A percentile compares a stretch with the other conserved stretches of the same genome.
Conservation (phyloP, 1,140 invertebrate genomes). For the Neodiprion pinetum region DNA sequence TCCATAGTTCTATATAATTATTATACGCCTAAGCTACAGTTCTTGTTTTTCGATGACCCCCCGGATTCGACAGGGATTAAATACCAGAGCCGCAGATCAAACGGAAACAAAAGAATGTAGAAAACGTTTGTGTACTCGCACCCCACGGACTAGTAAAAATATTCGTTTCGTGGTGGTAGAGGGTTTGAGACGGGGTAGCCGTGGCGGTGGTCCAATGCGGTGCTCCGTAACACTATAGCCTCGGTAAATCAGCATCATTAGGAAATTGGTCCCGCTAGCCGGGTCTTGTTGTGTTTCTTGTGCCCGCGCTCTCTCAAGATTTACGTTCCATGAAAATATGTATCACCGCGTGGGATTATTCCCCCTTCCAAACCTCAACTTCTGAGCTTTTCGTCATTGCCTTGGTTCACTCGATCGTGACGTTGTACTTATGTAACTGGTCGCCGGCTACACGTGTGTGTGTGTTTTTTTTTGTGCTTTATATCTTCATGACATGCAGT, state of each 20-base stretch:
- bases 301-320: not conserved
- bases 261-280: conserved; percentile 11
- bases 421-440: not conserved
- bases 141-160: too few relatives aligned
- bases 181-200: too few relatives aligned
- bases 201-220: not conserved
- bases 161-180: too few relatives aligned
- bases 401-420: not conserved
- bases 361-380: not conserved
- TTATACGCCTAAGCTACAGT: too few relatives aligned
- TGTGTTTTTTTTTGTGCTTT: not conserved
- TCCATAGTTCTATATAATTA: too few relatives aligned
- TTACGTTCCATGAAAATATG: conserved; percentile 16
- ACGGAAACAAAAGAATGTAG: too few relatives aligned
- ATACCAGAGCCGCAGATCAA: too few relatives aligned
- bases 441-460: not conserved
- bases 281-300: conserved; percentile 6
- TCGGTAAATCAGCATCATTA: conserved; percentile 19
- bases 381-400: not conserved
- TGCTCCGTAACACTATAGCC: not conserved
- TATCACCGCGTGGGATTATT: conserved; percentile 1
- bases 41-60: too few relatives aligned
- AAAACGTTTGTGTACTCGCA: too few relatives aligned
- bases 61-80: too few relatives aligned
- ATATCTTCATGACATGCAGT: not conserved